Base-by-base conservation (phyloP, 2,113 vertebrate genomes). In the Vicugna pacos region DNA sequence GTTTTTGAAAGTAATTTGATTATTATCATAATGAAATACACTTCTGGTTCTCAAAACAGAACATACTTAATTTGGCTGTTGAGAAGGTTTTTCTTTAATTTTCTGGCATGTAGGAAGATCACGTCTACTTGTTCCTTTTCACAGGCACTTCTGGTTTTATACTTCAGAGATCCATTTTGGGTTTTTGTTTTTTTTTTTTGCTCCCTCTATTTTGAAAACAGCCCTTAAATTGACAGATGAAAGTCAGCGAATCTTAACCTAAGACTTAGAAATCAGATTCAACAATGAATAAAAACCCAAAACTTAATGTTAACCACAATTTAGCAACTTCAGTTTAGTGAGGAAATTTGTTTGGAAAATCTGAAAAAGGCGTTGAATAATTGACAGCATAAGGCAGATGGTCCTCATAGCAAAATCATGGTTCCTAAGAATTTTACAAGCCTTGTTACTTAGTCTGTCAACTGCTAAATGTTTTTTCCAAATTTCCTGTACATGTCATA, bases 181-280 rank as follows among this genome's bases (percentile, higher is more conserved):
- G 38, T 38, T 38, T 38, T 38, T 38, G 1, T 38, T 38, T 38
- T 38, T 38, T 38, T 7, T 86, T 87, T 93, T 79, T 64, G 24
- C 26, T 94, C 15, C 80, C 79, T 81, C 52, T 89, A 9, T 73
- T 92, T 80, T 94, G 32, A 86, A 60, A 84, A 75, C 22, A 65
- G 3, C 15, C 30, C 7, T 76, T 20, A 64, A 17, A 58, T 73
- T 72, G 46, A 80, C 38, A 89, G 38, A 54, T 42, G 32, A 81
- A 92, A 50, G 30, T 86, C 15, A 50, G 60, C 93, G 42, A 62
- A 92, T 72, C 12, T 83, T 73, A 86, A 26, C 64, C 3, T 72
- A 8, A 76, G 32, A 82, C 7, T 69, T 83, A 69, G 17, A 82
- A 82, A 90, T 90, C 15, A 48, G 48, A 88, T 69, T 93, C 69